These are phyloP conservation scores for Nipponacmea schrenckii DNA, from an alignment of 2,888 invertebrate genomes.

Conservation along the genomic window DNA sequence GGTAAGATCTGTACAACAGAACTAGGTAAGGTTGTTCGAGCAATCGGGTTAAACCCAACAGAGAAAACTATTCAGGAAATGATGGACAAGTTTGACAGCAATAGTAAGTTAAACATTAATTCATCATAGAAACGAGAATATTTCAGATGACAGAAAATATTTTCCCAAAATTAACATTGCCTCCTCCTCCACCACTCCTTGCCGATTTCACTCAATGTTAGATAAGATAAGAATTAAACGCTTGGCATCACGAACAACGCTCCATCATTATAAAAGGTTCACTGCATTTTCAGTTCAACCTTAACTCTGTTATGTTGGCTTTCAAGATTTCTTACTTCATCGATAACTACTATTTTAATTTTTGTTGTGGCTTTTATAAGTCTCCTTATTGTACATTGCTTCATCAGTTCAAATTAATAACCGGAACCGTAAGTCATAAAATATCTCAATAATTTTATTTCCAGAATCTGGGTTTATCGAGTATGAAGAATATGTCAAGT, in stretches of 20 bases:
- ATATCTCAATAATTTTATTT: conserved; percentile 10
- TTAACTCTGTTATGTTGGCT: too few relatives aligned
- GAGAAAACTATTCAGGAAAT: conserved; percentile 25
- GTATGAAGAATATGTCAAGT: conserved; percentile 30
- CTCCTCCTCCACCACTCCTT: too few relatives aligned
- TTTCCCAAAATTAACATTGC: too few relatives aligned
- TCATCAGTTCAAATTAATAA: background rate
- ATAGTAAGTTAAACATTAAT: conserved; percentile 26
- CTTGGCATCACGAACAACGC: too few relatives aligned
- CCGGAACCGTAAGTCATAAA: background rate
- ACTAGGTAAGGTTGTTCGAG: conserved; percentile 34
- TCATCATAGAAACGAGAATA: too few relatives aligned
- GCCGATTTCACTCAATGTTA: too few relatives aligned
- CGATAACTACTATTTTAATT: too few relatives aligned
- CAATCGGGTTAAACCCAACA: conserved; percentile 39
- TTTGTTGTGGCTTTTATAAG: background rate
- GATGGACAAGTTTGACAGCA: conserved; percentile 33
- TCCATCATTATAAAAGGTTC: too few relatives aligned
- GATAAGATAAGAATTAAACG: too few relatives aligned
- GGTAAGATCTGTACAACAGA: conserved; percentile 29
- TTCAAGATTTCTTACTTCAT: too few relatives aligned
- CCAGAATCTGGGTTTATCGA: conserved; percentile 26
- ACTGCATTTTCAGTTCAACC: too few relatives aligned
- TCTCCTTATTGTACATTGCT: background rate
- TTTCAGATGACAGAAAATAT: too few relatives aligned